Base-by-base conservation (phyloP, 2,797 vertebrate genomes). In the Tadarida brasiliensis region DNA sequence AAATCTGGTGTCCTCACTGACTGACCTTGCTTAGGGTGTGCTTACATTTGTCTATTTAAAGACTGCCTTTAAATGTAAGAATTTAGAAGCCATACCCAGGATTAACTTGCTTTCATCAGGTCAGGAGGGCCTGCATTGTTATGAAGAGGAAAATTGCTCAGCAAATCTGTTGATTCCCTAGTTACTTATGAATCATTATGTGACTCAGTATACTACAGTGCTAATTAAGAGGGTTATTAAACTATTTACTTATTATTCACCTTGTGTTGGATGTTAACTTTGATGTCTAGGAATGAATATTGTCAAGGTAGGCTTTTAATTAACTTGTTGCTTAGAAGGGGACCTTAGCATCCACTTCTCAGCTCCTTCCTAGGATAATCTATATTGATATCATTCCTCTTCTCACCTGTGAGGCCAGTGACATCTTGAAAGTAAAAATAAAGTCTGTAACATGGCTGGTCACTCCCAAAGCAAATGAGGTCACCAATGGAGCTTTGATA, bases 1-100 rank as follows among this genome's bases (percentile, higher is more conserved):
- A 95, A 83, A 87, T 85, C 59, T 91, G 44, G 61, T 44, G 86
- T 90, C n/a, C 30, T 78, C 86, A 78, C 83, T 94, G 77, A 51
- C 83, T 95, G 86, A 87, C 65, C 81, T 96, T 65, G 57, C 89
- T 95, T 86, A 73, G 93, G 89, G 87, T 65, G 7, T 10, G 24
- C 61, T 94, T 82, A 73, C 20, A 83, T 93, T 61, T 93, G 39
- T 77, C 70, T 57, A 92, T 51, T 88, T 92, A 86, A 92, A 92
- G 39, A 33, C 28, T 88, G 35, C 30, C 54, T 96, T 96, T 61
- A 94, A 73, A 65, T 77, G 33, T 67, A 77, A 94, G 89, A 82
- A 44, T 56, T 8, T 51, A 22, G 63, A 56, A 16, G n/a, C 30
- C 4, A 0, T 56, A 33, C 51, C 73, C 61, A 56, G n/a, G 33